phyloP scores from a whole-genome alignment of 2,797 vertebrate species.

The Austrolebias charrua region DNA sequence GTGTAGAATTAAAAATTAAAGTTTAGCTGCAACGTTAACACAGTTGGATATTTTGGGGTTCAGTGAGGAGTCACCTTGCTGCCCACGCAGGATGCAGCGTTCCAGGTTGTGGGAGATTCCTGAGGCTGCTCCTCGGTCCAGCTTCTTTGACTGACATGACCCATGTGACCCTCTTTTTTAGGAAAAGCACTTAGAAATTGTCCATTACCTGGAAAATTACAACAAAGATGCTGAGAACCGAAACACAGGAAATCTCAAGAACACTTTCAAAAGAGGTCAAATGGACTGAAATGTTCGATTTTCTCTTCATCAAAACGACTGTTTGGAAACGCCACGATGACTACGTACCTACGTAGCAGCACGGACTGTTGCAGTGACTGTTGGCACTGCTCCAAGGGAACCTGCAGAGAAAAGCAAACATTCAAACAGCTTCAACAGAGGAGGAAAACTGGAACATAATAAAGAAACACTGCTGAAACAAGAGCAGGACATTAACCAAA shows the following conservation, averaged over 20 bases:
- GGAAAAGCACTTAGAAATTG: slow-evolving; percentile 84
- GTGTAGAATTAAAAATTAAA: neutral
- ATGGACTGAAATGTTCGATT: no score
- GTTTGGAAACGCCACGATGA: slow-evolving; percentile 2
- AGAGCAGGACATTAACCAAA: no score
- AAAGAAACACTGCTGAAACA: neutral
- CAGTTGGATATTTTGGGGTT: neutral
- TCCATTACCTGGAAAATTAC: slow-evolving; percentile 81
- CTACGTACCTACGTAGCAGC: slow-evolving; percentile 64
- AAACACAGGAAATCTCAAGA: neutral
- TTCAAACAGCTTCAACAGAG: neutral
- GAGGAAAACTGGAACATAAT: slow-evolving; percentile 2
- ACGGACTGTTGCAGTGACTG: slow-evolving; percentile 73
- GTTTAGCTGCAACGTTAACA: neutral
- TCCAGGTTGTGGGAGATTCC: slow-evolving; percentile 83
- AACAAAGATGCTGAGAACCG: slow-evolving; percentile 6
- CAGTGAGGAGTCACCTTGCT: slow-evolving; percentile 74
- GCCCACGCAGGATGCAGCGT: slow-evolving; percentile 83
- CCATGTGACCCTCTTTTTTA: slow-evolving; percentile 78
- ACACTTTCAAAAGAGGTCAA: neutral
- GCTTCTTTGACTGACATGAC: slow-evolving; percentile 64
- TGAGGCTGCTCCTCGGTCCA: slow-evolving; percentile 79
- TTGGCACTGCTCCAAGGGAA: slow-evolving; percentile 78
- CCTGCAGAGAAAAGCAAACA: slow-evolving; percentile 53
- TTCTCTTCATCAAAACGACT: no score